Conservation (phyloP, 35 echinoderm and acorn worm genomes). For the Holothuria glaberrima region DNA sequence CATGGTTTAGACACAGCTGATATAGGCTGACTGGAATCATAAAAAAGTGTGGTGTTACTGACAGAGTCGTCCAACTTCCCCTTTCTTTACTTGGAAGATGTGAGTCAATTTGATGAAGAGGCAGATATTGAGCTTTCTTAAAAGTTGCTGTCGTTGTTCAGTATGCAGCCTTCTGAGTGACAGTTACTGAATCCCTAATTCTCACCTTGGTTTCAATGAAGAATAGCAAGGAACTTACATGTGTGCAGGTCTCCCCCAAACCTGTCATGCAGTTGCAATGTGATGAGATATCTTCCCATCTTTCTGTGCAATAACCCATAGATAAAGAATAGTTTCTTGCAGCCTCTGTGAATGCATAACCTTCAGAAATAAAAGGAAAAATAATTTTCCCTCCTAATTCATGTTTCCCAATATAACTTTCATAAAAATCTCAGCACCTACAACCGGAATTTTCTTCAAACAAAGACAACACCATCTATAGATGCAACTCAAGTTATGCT, state of each 20-base stretch:
- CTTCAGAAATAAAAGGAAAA: slow-evolving; percentile 1
- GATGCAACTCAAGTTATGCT: too few relatives aligned
- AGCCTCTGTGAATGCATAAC: slow-evolving; percentile 18
- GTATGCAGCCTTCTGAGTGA: slow-evolving; percentile 2
- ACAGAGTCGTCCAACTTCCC: neutral
- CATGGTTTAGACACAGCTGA: neutral
- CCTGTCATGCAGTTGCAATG: slow-evolving; percentile 23
- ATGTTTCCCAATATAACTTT: too few relatives aligned
- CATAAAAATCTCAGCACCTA: too few relatives aligned
- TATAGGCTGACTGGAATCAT: neutral
- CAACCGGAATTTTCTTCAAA: too few relatives aligned
- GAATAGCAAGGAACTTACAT: slow-evolving; percentile 3
- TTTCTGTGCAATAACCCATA: slow-evolving; percentile 24
- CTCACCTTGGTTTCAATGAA: neutral
- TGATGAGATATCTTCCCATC: neutral
- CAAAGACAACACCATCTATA: too few relatives aligned
- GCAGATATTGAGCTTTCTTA: neutral
- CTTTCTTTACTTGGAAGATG: slow-evolving; percentile 4
- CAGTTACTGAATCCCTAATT: neutral
- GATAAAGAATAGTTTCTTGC: neutral
- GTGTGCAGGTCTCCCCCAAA: slow-evolving; percentile 11
- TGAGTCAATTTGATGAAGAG: neutral
- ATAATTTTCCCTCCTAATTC: neutral
- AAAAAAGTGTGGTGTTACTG: neutral
- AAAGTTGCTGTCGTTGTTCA: neutral